These are phyloP conservation scores for Orchesella flavescens DNA, from an alignment of 2,888 invertebrate genomes.

Conservation along the genomic window DNA sequence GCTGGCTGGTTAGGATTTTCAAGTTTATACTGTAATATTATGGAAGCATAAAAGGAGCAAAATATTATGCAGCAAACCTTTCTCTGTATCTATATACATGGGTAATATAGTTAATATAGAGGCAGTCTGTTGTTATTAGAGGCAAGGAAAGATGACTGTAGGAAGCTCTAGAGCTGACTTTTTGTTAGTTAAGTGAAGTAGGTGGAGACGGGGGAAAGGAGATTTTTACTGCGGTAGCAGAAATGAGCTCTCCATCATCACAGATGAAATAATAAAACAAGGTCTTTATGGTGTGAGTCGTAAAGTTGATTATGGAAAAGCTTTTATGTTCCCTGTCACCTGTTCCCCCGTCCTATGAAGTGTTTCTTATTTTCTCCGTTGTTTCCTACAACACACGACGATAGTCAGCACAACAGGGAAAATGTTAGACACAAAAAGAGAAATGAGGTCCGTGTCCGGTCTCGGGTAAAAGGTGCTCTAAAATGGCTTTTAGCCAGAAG, in stretches of 20 bases:
- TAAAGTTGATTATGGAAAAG: slow-evolving; percentile 63
- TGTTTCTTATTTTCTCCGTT: background rate
- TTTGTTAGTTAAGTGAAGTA: slow-evolving; percentile 2
- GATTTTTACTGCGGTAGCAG: slow-evolving; percentile 53
- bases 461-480: background rate
- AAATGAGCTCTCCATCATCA: slow-evolving; percentile 59
- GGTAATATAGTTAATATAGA: no score
- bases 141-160: no score
- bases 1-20: background rate
- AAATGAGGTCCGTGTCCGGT: slow-evolving; percentile 41
- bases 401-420: background rate
- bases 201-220: background rate
- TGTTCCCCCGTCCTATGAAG: slow-evolving; percentile 51
- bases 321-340: slow-evolving; percentile 61
- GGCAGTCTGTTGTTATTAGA: no score
- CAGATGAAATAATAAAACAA: slow-evolving; percentile 58
- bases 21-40: background rate
- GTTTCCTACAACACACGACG: no score
- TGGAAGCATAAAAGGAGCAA: background rate
- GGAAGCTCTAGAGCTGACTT: background rate
- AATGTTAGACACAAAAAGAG: background rate
- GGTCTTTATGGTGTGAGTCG: slow-evolving; percentile 59
- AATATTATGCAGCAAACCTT: no score
- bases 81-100: no score
- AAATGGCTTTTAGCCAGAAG: slow-evolving; percentile 28